phyloP scores from a whole-genome alignment of 2,888 invertebrate genomes.

The Drosophila conformis region DNA sequence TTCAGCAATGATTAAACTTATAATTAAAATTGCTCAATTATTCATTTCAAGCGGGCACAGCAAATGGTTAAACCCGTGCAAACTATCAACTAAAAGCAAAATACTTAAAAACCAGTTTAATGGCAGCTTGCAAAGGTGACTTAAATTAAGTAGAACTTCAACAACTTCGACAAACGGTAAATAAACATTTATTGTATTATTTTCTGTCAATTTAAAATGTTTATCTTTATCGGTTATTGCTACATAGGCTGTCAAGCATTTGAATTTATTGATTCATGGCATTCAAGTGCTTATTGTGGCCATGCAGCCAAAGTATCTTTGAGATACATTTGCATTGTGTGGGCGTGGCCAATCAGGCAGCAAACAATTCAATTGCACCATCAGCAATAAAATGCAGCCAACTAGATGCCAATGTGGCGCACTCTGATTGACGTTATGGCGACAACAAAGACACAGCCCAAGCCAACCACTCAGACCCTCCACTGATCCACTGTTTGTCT shows the following conservation, averaged over 20 bases:
- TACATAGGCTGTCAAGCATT: not conserved
- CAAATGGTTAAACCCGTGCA: not conserved
- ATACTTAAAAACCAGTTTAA: not conserved
- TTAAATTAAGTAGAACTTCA: not conserved
- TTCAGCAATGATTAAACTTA: not conserved
- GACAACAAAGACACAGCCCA: conserved; percentile 26
- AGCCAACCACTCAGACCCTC: not conserved
- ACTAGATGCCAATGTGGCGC: conserved; percentile 52
- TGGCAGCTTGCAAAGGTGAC: not conserved
- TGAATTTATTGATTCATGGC: not conserved
- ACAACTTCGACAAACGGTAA: not conserved
- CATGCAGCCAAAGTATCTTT: conserved; percentile 28
- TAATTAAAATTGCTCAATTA: not conserved
- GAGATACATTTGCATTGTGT: conserved; percentile 35
- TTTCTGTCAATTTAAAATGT: not conserved
- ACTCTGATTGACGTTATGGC: conserved; percentile 65
- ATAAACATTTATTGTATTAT: not conserved
- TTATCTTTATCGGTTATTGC: not conserved
- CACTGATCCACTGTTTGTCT: not conserved
- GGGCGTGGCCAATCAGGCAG: conserved; percentile 62
- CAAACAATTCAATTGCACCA: conserved; percentile 70
- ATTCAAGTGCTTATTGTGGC: conserved; percentile 6
- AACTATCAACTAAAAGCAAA: not conserved
- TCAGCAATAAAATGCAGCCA: conserved; percentile 56
- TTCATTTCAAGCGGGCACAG: not conserved